A percentile compares a stretch with the other conserved stretches of the same genome.
These are phyloP conservation scores for Stenopsyche tienmushanensis DNA, from an alignment of 1,140 invertebrate species.

Conservation along the genomic window DNA sequence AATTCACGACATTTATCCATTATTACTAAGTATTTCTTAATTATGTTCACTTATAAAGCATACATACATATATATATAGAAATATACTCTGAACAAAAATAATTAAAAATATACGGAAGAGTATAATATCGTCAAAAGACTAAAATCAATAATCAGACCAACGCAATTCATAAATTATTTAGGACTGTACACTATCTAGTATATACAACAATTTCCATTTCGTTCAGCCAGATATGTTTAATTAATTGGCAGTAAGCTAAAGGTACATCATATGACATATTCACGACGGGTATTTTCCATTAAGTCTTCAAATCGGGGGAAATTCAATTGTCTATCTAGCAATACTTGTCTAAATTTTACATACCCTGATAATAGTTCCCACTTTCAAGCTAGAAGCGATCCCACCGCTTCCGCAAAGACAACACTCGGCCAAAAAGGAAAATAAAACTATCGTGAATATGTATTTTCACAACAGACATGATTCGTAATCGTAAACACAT, in stretches of 20 bases:
- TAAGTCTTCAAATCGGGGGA: conserved; percentile 31
- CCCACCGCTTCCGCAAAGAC: conserved; percentile 13
- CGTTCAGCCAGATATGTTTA: conserved; percentile 43
- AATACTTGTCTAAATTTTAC: conserved; percentile 41
- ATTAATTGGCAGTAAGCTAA: conserved; percentile 44
- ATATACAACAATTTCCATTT: conserved; percentile 51
- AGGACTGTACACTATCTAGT: conserved; percentile 60
- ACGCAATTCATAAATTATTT: conserved; percentile 58
- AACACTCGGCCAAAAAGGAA: conserved; percentile 9
- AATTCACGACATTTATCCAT: conserved; percentile 54
- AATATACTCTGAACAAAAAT: conserved; percentile 37
- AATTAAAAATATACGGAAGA: conserved; percentile 37
- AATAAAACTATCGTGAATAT: conserved; percentile 18
- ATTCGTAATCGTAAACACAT: conserved; percentile 36
- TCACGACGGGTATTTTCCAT: conserved; percentile 27
- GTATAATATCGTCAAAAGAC: conserved; percentile 31
- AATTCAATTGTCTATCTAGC: conserved; percentile 43
- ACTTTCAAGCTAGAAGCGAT: conserved; percentile 20
- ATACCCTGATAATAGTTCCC: conserved; percentile 41
- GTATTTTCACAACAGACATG: conserved; percentile 37
- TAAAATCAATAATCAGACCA: conserved; percentile 54
- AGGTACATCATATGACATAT: conserved; percentile 38
- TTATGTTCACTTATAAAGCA: conserved; percentile 38
- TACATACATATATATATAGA: conserved; percentile 33
- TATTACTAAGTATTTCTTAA: conserved; percentile 36